A percentile compares a stretch with the other conserved stretches of the same genome.
Conservation (phyloP, 2,888 invertebrate genomes). For the Ditula angustiorana region DNA sequence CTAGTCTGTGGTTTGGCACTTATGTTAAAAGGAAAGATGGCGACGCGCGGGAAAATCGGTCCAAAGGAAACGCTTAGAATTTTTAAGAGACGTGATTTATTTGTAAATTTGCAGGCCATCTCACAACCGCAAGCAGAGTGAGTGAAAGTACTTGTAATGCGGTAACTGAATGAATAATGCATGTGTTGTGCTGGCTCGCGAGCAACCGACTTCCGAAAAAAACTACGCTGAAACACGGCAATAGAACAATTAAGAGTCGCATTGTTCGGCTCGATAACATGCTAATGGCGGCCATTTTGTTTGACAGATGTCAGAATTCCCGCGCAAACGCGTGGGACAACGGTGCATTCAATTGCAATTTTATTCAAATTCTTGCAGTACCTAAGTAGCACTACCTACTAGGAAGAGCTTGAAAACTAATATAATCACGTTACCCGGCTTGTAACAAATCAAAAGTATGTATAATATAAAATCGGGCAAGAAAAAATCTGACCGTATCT, state of each 20-base stretch:
- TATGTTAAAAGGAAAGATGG: slow-evolving; percentile 14
- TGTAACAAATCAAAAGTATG: no score
- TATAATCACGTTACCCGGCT: no score
- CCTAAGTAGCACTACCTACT: no score
- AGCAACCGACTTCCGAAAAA: slow-evolving; percentile 60
- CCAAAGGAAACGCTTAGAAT: neutral
- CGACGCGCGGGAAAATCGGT: neutral
- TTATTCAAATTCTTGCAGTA: neutral
- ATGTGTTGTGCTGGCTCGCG: slow-evolving; percentile 44
- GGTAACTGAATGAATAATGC: slow-evolving; percentile 63
- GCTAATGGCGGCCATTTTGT: slow-evolving; percentile 21
- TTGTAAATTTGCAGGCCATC: slow-evolving; percentile 34
- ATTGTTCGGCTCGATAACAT: slow-evolving; percentile 29
- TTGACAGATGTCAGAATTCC: slow-evolving; percentile 32
- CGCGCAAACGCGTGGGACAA: slow-evolving; percentile 13
- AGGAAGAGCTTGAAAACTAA: no score
- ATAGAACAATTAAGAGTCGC: slow-evolving; percentile 23
- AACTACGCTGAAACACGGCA: slow-evolving; percentile 40
- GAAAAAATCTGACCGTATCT: no score
- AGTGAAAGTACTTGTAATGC: slow-evolving; percentile 61
- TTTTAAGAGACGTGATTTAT: slow-evolving; percentile 6
- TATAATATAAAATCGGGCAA: no score
- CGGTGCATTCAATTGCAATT: neutral
- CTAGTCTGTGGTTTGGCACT: slow-evolving; percentile 23
- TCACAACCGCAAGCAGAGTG: slow-evolving; percentile 17